Base-by-base conservation (phyloP, 2,888 invertebrate genomes). In the Chironomus riparius region DNA sequence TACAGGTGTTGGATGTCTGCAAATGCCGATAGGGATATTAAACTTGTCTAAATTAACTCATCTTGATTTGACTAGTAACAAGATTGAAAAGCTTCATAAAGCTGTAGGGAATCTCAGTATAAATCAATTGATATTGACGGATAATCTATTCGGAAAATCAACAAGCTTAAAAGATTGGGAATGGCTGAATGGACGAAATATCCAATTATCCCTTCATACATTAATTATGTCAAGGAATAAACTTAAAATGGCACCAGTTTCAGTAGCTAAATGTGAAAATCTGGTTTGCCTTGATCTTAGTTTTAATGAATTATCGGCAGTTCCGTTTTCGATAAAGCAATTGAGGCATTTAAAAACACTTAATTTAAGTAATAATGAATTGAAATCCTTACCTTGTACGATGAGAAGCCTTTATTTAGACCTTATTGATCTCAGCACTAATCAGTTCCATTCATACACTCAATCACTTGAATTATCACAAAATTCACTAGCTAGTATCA, bases 41-140 rank as follows among this genome's bases (percentile, higher is more conserved):
- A 84, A 87, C 38, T 83, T 94, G 0, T 87, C 86, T 70, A 88
- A 89, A 79, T 85, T 94, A 7, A 87, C 87, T 77, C 79, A 88
- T 65, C 84, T 94, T 70, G 88, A 93, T 84, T 83, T 94, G 77
- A 89, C 89, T 77, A 85, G 89, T 77, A 94, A 94, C 85, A 86
- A 86, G 77, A 87, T 94, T 71, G 88, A 87, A 77, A 87, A 85
- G 80, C 83, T 94, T 71, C 94, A 94, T 1, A 83, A 86, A 15
- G 91, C 91, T 81, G 82, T 94, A 78, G 91, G 90, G 79, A 83
- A 85, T 1, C 85, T 93, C 80, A 85, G 87, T 0, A 81, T 94
- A 72, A 84, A 83, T 77, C 89, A 90, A 80, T 81, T 94, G 10
- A 85, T 88, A 81, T 79, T 93, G 22, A 85, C 88, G 0, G 85